Conservation (phyloP, 2,113 vertebrate species). For the Madoqua kirkii region DNA sequence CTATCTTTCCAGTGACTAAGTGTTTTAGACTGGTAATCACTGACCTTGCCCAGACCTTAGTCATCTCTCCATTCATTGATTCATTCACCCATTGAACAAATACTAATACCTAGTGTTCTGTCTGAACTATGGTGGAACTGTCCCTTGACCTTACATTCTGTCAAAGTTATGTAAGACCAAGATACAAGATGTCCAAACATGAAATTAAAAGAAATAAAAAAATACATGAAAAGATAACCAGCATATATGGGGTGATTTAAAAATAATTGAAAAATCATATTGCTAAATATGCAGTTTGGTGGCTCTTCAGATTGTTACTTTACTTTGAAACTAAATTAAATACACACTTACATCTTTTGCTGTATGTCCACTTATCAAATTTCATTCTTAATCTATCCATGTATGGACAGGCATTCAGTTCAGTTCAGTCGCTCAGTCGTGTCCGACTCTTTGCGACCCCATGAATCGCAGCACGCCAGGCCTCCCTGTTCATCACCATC, state of each 20-base stretch:
- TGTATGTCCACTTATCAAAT: neutral
- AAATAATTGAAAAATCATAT: slow-evolving; percentile 5
- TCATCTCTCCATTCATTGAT: neutral
- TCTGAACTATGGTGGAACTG: neutral
- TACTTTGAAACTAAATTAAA: neutral
- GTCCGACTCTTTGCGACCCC: too few relatives aligned
- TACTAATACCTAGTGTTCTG: neutral
- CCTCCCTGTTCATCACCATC: too few relatives aligned
- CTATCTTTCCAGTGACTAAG: neutral
- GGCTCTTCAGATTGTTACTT: neutral
- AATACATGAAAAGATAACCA: neutral
- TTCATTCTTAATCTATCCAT: neutral
- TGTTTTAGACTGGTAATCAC: neutral
- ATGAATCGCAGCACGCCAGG: too few relatives aligned
- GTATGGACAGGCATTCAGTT: neutral
- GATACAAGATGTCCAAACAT: neutral
- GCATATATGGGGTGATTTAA: neutral
- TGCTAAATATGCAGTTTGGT: neutral
- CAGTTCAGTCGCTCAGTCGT: too few relatives aligned
- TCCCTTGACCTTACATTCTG: neutral
- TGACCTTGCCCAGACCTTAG: neutral
- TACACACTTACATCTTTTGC: neutral
- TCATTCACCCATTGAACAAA: neutral
- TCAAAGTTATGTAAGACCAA: neutral
- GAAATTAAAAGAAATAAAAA: slow-evolving; percentile 7